Base-by-base conservation (phyloP, 2,113 vertebrate species). In the Phoenicopterus ruber region DNA sequence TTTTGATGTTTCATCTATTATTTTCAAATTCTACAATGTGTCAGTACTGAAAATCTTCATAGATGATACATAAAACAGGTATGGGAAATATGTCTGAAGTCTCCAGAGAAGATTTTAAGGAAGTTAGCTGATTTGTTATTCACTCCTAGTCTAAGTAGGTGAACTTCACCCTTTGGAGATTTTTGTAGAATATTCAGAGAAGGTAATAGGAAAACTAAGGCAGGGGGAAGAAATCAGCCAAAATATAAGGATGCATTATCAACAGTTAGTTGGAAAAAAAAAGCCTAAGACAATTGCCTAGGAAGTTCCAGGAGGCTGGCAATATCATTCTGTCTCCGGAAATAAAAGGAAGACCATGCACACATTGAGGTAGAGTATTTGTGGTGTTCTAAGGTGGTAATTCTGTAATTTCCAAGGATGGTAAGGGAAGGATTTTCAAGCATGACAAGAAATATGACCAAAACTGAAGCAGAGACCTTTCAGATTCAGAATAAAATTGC, bases 311-410 rank as follows among this genome's bases (percentile, higher is more conserved):
- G n/a, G 19, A 77, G 31, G 8, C 26, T 25, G 13, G 71, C 6
- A 55, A n/a, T n/a, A 36, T 21, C 11, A 29, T 44, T 55, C 38
- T 21, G 2, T 28, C 29, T 72, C 24, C 18, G 36, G 18, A 71
- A 94, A 49, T 17, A 52, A 25, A 76, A 76, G 7, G 24, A 63
- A 55, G 5, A 31, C 3, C 4, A 34, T 17, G 6, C 22, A 76
- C 0, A 0, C 4, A 20, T 3, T 36, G 9, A 25, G 7, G 8
- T 21, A 44, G 18, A 34, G 10, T 5, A 20, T 67, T 13, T 36
- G 4, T n/a, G 4, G 6, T 10, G 25, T 47, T 61, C 6, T 18
- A n/a, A 38, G 13, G 14, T 1, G 1, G 9, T 28, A 34, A 34
- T 42, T 55, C 4, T 38, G 6, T 15, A 25, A 22, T 20, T 76